These are phyloP conservation scores for Psittacara wagleri DNA, from an alignment of 2,113 vertebrate species.

Conservation along the genomic window DNA sequence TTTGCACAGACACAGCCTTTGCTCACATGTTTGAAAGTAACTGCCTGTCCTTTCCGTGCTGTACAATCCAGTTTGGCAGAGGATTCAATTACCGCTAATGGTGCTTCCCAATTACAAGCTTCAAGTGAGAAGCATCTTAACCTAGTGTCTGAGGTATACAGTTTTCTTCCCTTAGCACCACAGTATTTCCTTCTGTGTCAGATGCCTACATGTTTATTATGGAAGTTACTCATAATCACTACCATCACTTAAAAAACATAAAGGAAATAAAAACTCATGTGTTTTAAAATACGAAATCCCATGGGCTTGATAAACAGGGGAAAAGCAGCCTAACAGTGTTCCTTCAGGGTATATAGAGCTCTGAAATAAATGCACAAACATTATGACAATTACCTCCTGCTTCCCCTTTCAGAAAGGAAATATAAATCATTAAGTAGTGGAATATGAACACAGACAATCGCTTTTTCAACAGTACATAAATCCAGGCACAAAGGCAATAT, in stretches of 20 bases:
- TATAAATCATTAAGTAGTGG: background rate
- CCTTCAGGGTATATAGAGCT: background rate
- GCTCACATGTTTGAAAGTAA: background rate
- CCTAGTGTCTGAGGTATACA: background rate
- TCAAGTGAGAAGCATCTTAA: background rate
- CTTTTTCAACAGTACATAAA: background rate
- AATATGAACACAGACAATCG: background rate
- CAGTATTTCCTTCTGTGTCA: background rate
- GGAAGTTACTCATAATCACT: background rate
- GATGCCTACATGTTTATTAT: background rate
- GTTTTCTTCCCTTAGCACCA: background rate
- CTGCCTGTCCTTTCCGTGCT: background rate
- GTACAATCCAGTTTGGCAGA: background rate
- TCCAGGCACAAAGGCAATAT: background rate
- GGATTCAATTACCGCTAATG: background rate
- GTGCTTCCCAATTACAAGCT: background rate
- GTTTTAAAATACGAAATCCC: background rate
- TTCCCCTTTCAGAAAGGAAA: background rate
- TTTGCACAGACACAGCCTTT: background rate
- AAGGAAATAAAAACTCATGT: rapidly evolving
- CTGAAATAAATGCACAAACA: background rate
- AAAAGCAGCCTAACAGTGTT: background rate
- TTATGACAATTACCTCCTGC: background rate
- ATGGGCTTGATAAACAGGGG: background rate
- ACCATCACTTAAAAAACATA: background rate